Evolutionary conservation across 2,797 vertebrate species (phyloP), one percentile per base, ranked within the genome.

Genomic region (Falco novaeseelandiae): DNA sequence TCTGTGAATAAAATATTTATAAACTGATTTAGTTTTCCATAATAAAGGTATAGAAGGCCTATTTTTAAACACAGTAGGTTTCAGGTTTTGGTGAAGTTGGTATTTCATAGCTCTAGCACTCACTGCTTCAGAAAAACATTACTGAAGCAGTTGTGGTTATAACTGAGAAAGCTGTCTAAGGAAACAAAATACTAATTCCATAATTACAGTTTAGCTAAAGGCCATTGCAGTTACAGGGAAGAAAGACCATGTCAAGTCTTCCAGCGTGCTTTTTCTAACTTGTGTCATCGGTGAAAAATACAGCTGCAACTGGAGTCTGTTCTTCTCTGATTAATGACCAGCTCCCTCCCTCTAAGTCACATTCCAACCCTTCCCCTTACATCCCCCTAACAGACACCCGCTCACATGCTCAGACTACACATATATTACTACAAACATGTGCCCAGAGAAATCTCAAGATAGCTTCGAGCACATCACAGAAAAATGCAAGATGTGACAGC

Each of bases 401-500:
- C 92, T 96, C 81, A 87, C 92, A 97, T 93, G 90, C 94, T 95
- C 93, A 95, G 90, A 96, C 93, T 96, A 81, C 92, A 88, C 89
- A 81, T 83, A 91, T 52, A 94, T 94, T 91, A 65, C 82, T 78
- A 81, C 3, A 2, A 94, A 96, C 82, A 58, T 89, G 92, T 91
- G 90, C n/a, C 74, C 87, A 82, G 48, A 96, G 92, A 81, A 92
- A 66, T 36, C 93, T 93, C 79, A 97, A 96, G 96, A 97, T 95
- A 97, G 92, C 84, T 95, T 89, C 8, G 0, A 91, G 89, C 61
- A 62, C 74, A 92, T 89, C 93, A n/a, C 54, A 91, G 87, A 97
- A 97, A 96, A 97, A 97, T 76, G 90, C 89, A 93, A 97, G 79
- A 93, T 79, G 95, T 91, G 90, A 65, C 46, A 93, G 87, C 93